Conservation (phyloP, 2,113 vertebrate genomes). For the Microcebus jonahi region DNA sequence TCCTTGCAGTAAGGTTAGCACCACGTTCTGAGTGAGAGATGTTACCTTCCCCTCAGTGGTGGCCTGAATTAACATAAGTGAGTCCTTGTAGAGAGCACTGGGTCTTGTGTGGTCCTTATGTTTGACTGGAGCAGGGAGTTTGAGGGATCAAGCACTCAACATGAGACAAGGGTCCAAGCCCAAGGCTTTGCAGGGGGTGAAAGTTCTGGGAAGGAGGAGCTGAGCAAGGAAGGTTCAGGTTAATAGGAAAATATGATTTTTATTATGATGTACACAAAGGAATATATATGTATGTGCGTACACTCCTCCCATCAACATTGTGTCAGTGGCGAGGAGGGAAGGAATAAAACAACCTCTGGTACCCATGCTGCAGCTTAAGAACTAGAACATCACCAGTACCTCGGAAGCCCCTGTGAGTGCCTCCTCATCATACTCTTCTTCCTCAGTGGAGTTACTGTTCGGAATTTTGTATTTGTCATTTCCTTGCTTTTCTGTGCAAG, state of each 20-base stretch:
- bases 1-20: neutral
- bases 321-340: neutral
- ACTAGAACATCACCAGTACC: neutral
- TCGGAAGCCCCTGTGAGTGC: neutral
- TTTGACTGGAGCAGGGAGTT: neutral
- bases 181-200: neutral
- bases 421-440: neutral
- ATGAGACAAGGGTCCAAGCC: neutral
- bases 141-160: neutral
- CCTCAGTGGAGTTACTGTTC: neutral
- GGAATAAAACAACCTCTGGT: neutral
- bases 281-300: neutral
- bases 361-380: neutral
- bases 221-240: neutral
- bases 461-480: slow-evolving; percentile 34
- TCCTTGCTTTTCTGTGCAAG: slow-evolving; percentile 13
- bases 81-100: neutral
- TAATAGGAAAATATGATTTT: neutral
- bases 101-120: neutral
- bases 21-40: neutral
- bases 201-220: neutral
- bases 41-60: neutral
- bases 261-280: neutral
- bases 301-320: no score
- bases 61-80: neutral